phyloP scores from a whole-genome alignment of 37 sponge, comb jelly and placozoan genomes.

The Bolinopsis microptera region DNA sequence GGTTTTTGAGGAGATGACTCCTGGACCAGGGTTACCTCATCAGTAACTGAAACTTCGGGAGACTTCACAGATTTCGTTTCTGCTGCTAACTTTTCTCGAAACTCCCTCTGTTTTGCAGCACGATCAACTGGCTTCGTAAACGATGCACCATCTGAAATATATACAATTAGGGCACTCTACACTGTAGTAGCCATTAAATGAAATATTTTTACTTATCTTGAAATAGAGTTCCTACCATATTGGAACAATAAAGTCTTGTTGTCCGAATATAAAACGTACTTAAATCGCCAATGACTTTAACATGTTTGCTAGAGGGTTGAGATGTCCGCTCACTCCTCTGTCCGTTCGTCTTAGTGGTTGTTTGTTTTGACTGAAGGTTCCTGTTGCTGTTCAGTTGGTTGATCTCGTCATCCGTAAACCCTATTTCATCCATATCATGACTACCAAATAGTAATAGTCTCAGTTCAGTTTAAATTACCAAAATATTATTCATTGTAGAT shows the following conservation, averaged over 20 bases:
- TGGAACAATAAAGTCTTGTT: no score
- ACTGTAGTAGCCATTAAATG: no score
- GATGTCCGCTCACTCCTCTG: conserved; percentile 11
- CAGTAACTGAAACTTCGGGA: no score
- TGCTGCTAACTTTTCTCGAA: background rate
- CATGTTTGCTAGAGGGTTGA: background rate
- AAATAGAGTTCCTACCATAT: no score
- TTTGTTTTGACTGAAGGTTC: background rate
- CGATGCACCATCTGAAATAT: background rate
- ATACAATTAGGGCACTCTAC: no score
- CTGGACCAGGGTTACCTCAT: no score
- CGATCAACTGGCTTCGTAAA: background rate
- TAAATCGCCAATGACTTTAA: background rate
- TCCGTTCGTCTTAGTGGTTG: background rate
- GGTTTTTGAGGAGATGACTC: no score
- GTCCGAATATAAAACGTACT: background rate
- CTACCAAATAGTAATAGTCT: background rate
- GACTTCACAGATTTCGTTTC: background rate
- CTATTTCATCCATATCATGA: conserved; percentile 50
- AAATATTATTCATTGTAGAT: no score
- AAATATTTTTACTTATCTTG: no score
- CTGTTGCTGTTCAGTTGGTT: background rate
- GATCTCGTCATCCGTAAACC: conserved; percentile 47
- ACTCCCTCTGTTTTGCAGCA: background rate
- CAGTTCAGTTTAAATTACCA: no score